phyloP scores from a whole-genome alignment of 2,113 vertebrate species.

The Sorex araneus region DNA sequence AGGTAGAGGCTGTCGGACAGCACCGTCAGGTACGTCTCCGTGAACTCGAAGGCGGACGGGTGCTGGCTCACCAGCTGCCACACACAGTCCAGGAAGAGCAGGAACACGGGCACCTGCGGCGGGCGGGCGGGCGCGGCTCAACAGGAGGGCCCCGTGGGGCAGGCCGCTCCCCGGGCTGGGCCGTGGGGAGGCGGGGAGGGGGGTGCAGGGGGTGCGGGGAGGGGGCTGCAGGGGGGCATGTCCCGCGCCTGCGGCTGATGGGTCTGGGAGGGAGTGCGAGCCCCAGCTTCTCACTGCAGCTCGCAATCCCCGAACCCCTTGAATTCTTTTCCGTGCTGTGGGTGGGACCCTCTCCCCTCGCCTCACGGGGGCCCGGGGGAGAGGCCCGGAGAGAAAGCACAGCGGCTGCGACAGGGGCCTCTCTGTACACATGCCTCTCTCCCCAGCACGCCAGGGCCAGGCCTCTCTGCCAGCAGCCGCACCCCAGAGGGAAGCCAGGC shows the following conservation, averaged over 20 bases:
- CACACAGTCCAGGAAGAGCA: slow-evolving; percentile 94
- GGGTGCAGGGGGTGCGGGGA: too few relatives aligned
- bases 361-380: not conserved
- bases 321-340: not conserved
- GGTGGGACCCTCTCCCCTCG: not conserved
- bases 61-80: slow-evolving; percentile 94
- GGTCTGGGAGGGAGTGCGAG: too few relatives aligned
- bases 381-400: not conserved
- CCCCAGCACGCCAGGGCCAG: not conserved
- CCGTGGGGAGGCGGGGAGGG: too few relatives aligned
- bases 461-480: not conserved
- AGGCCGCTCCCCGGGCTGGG: too few relatives aligned
- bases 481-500: too few relatives aligned
- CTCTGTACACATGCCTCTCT: not conserved
- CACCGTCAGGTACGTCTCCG: slow-evolving; percentile 95
- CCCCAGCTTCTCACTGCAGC: too few relatives aligned
- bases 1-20: slow-evolving; percentile 94
- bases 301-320: not conserved
- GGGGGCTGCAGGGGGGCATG: too few relatives aligned
- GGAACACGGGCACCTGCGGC: slow-evolving; percentile 91
- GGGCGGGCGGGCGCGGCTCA: slow-evolving; percentile 53
- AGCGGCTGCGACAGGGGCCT: not conserved
- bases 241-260: not conserved
- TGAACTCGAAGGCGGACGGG: slow-evolving; percentile 93
- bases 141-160: not conserved